phyloP scores from a whole-genome alignment of 2,113 vertebrate genomes.

The Pelusios castaneus region DNA sequence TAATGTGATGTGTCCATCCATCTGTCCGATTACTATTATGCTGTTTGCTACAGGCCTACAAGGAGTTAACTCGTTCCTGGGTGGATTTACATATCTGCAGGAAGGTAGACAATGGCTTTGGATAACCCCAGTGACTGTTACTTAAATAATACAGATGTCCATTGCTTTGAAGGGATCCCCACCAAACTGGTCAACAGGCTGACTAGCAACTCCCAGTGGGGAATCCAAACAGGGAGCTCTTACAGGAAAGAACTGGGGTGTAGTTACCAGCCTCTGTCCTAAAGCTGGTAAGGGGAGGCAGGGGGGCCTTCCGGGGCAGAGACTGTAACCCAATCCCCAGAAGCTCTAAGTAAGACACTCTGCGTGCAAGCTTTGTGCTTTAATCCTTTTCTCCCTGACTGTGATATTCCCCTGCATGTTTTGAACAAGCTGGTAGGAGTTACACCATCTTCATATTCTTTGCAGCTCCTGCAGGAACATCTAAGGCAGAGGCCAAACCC shows the following conservation, averaged over 20 bases:
- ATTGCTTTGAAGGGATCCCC: neutral
- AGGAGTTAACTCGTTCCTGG: neutral
- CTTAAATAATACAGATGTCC: accelerated
- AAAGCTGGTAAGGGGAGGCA: neutral
- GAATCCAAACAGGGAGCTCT: neutral
- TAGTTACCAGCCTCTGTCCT: neutral
- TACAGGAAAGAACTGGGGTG: neutral
- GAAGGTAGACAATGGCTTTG: neutral
- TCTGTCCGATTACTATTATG: neutral
- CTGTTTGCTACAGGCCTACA: neutral
- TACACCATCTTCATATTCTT: neutral
- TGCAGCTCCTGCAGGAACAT: neutral
- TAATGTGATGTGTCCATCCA: neutral
- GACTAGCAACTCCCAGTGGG: neutral
- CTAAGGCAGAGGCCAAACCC: neutral
- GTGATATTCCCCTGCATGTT: neutral
- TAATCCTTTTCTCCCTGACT: neutral
- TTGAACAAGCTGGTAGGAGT: neutral
- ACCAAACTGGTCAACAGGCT: neutral
- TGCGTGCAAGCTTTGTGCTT: neutral
- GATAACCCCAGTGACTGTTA: neutral
- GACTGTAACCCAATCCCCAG: neutral
- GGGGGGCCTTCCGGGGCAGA: neutral
- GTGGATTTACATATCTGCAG: neutral
- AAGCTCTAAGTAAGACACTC: neutral